These are phyloP conservation scores for Littorina saxatilis DNA, from an alignment of 1,140 invertebrate genomes.

Conservation along the genomic window DNA sequence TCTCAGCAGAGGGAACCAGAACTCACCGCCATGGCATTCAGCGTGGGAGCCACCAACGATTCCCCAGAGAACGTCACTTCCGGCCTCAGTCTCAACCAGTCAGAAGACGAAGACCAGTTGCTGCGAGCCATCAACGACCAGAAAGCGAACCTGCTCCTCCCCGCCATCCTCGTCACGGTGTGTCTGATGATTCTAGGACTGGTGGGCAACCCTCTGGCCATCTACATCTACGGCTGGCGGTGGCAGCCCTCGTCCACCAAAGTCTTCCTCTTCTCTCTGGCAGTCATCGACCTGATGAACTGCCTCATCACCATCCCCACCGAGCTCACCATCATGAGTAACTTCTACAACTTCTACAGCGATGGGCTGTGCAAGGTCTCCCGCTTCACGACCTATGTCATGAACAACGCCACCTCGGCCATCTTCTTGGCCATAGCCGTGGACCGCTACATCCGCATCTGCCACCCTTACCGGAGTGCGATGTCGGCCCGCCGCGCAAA, in stretches of 20 bases:
- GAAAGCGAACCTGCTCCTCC: slow-evolving; percentile 49
- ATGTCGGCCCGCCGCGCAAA: slow-evolving; percentile 54
- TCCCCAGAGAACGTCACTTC: slow-evolving; percentile 2
- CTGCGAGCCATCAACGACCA: slow-evolving; percentile 49
- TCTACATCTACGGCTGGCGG: slow-evolving; percentile 62
- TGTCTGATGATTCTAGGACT: slow-evolving; percentile 57
- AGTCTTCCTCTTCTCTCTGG: slow-evolving; percentile 61
- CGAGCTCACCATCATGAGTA: slow-evolving; percentile 53
- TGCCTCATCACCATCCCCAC: slow-evolving; percentile 66
- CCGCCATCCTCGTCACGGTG: slow-evolving; percentile 49
- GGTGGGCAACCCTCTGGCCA: slow-evolving; percentile 63
- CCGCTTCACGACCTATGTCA: slow-evolving; percentile 60
- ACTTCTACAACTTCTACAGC: slow-evolving; percentile 59
- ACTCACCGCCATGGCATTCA: neutral
- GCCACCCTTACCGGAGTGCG: slow-evolving; percentile 51
- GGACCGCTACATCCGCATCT: slow-evolving; percentile 67
- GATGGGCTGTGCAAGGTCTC: slow-evolving; percentile 55
- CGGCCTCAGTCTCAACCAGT: neutral
- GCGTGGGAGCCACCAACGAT: neutral
- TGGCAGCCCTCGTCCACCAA: slow-evolving; percentile 61
- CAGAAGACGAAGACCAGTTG: neutral
- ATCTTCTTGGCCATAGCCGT: slow-evolving; percentile 63
- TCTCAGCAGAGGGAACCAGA: neutral
- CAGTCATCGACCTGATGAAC: slow-evolving; percentile 62
- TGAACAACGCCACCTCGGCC: slow-evolving; percentile 53